Conservation (phyloP, 2,888 invertebrate genomes). For the Cylloceria caligata region DNA sequence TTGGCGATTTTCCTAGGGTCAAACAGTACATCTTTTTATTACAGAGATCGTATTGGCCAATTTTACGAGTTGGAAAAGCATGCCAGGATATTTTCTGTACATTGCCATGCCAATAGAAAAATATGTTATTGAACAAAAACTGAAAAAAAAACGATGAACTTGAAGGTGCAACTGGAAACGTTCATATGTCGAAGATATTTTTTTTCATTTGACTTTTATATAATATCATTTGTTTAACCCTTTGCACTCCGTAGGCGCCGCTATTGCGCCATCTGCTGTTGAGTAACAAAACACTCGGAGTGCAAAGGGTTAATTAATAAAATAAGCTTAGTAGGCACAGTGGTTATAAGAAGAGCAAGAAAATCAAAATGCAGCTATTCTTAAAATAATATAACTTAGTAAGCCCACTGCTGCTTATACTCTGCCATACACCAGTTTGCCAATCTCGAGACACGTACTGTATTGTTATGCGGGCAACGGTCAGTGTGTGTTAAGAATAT, state of each 20-base stretch:
- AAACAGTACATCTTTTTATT: too few relatives aligned
- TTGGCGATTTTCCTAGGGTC: too few relatives aligned
- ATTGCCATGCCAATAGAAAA: neutral
- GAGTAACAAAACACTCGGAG: too few relatives aligned
- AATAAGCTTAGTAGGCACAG: neutral
- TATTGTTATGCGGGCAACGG: conserved; percentile 9
- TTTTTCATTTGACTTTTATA: neutral
- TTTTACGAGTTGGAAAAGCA: neutral
- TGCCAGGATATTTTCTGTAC: neutral
- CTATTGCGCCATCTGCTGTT: too few relatives aligned
- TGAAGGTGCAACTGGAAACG: neutral
- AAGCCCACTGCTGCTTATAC: neutral
- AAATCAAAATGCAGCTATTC: neutral
- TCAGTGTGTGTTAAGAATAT: neutral
- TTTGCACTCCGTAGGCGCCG: too few relatives aligned
- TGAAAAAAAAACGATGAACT: neutral
- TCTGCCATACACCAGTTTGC: neutral
- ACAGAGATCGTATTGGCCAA: too few relatives aligned
- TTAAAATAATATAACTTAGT: conserved; percentile 14
- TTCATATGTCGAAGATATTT: neutral
- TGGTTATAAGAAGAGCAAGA: neutral
- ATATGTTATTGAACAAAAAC: neutral
- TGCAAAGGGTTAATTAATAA: conserved; percentile 24
- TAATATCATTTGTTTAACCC: too few relatives aligned
- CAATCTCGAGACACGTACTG: conserved; percentile 12